These are phyloP conservation scores for Sarcophaga caerulescens DNA, from an alignment of 2,888 invertebrate genomes.

Conservation along the genomic window DNA sequence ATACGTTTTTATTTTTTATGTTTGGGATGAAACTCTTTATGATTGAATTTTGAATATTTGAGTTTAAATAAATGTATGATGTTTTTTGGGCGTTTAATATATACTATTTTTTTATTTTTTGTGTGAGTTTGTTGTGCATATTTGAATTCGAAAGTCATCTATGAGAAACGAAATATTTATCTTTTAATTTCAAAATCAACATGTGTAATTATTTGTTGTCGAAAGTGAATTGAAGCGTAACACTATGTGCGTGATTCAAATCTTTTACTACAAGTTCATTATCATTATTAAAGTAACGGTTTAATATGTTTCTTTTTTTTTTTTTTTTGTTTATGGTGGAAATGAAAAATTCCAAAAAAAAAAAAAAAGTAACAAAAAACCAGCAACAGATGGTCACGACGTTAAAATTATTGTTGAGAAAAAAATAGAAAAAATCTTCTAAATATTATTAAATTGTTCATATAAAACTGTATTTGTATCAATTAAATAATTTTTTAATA, in stretches of 20 bases:
- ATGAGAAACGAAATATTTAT: slow-evolving; percentile 2
- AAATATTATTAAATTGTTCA: slow-evolving; percentile 43
- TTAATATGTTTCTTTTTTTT: slow-evolving; percentile 11
- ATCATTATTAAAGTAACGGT: slow-evolving; percentile 59
- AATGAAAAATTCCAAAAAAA: slow-evolving; percentile 6
- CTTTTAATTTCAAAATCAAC: slow-evolving; percentile 38
- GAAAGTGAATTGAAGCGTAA: slow-evolving; percentile 66
- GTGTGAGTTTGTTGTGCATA: neutral
- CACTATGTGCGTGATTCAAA: slow-evolving; percentile 66
- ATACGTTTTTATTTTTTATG: neutral
- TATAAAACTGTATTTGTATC: slow-evolving; percentile 36
- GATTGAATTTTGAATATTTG: slow-evolving; percentile 2
- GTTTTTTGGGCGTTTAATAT: slow-evolving; percentile 19
- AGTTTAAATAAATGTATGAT: slow-evolving; percentile 7
- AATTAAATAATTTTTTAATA: slow-evolving; percentile 49
- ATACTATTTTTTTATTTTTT: slow-evolving; percentile 3
- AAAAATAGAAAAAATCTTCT: slow-evolving; percentile 5
- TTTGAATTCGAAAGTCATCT: slow-evolving; percentile 11
- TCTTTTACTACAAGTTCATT: slow-evolving; percentile 62
- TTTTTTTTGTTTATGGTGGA: neutral
- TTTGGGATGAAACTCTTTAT: neutral
- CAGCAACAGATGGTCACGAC: slow-evolving; percentile 64
- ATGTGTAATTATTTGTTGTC: slow-evolving; percentile 62
- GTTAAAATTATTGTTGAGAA: slow-evolving; percentile 38
- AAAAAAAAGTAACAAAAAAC: slow-evolving; percentile 10